Evolutionary conservation across 2,888 invertebrate species (phyloP), one percentile per base, ranked within the genome.

Genomic region (Eilema caniola): DNA sequence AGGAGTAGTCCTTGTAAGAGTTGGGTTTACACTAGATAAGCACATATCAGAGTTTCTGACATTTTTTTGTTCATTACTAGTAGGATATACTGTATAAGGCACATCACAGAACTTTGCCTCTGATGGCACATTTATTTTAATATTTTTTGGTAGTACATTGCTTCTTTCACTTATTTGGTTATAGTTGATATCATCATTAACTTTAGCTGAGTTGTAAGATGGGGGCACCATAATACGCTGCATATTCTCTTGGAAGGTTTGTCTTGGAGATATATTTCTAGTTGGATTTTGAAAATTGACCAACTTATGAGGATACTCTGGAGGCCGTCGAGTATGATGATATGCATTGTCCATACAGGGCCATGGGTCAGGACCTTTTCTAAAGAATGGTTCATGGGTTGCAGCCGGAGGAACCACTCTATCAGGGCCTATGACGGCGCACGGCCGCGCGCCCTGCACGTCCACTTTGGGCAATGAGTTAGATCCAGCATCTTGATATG

Each of bases 171-270:
- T 77, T 67, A 81, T 67, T 72, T 84, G 81, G 72, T 79, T 76
- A 81, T 85, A 88, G 76, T 84, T 88, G 70, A 86, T 74, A 73
- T 93, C 92, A 76, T 93, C 92, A 88, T 84, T 89, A 78, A 85
- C 82, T 85, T 93, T 93, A 24, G 85, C 76, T 53, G 91, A 84
- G 81, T 85, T 92, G 78, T 91, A 93, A 65, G 89, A 87, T 57
- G 95, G 93, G 60, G 94, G 93, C 77, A 95, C 92, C 89, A 94
- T 92, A 66, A 95, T 92, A 73, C 95, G 91, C 79, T 90, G 94
- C 95, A 95, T 95, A 74, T 95, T 95, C 85, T 95, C 95, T 88
- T 95, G 95, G 89, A 93, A 95, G 89, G 95, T 95, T 89, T 95
- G 95, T 89, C 95, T 90, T 56, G 95, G 95, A 81, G 95, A 95